These are phyloP conservation scores for Sebastes aleutianus DNA, from an alignment of 2,797 vertebrate species.

Conservation along the genomic window DNA sequence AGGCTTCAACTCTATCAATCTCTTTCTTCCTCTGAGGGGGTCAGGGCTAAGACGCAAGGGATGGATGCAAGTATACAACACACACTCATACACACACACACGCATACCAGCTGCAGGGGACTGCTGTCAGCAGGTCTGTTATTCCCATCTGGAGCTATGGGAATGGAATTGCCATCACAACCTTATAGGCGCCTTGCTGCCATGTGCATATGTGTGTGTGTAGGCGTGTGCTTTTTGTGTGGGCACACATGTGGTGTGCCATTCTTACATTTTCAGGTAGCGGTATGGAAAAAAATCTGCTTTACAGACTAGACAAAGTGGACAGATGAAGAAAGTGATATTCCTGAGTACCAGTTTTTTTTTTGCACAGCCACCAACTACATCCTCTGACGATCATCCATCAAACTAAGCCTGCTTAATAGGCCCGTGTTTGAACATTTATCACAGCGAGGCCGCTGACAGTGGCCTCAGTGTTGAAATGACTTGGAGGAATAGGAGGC, in stretches of 20 bases:
- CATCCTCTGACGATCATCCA: conserved; percentile 65
- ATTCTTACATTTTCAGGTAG: conserved; percentile 47
- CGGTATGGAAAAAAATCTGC: background rate
- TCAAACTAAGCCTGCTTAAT: conserved; percentile 58
- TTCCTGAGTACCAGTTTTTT: conserved; percentile 53
- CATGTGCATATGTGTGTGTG: conserved; percentile 19
- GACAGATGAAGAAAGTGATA: conserved; percentile 69
- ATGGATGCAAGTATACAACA: conserved; percentile 2
- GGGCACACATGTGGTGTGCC: conserved; percentile 41
- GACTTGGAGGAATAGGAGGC: conserved; percentile 51
- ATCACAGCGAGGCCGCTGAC: conserved; percentile 55
- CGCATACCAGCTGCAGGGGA: conserved; percentile 15
- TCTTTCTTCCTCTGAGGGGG: conserved; percentile 33
- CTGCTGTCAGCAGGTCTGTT: conserved; percentile 53
- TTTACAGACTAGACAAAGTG: conserved; percentile 34
- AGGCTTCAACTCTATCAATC: conserved; percentile 24
- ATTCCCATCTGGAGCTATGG: conserved; percentile 59
- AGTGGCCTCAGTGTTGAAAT: conserved; percentile 44
- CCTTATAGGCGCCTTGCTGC: conserved; percentile 45
- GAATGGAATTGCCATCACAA: conserved; percentile 67
- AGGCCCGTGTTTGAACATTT: conserved; percentile 47
- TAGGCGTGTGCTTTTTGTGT: conserved; percentile 14
- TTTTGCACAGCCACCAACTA: conserved; percentile 27
- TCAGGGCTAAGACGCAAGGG: conserved; percentile 34
- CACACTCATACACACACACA: background rate